phyloP scores from a whole-genome alignment of 2,797 vertebrate genomes.

The Parauchenoglanis punctatus region DNA sequence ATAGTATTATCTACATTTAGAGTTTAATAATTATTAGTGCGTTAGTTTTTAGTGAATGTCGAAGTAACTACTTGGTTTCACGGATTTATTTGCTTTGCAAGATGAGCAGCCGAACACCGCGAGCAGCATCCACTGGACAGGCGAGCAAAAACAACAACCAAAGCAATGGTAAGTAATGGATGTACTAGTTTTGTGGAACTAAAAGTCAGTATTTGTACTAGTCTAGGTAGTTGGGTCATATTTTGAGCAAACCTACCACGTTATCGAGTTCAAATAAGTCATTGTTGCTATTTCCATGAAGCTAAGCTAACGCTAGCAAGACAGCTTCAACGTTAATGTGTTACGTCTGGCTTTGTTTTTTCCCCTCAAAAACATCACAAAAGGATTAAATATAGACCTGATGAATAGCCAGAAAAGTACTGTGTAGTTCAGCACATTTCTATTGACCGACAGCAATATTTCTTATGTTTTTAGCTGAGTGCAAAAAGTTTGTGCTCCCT shows the following conservation, averaged over 20 bases:
- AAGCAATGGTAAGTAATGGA: conserved; percentile 19
- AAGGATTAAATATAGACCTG: background rate
- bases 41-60: background rate
- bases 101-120: conserved; percentile 55
- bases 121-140: conserved; percentile 16
- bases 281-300: too few relatives aligned
- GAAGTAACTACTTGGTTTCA: background rate
- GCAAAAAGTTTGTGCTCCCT: background rate
- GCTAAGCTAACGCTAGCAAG: background rate
- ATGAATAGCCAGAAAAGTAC: too few relatives aligned
- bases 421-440: too few relatives aligned
- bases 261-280: background rate
- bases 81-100: conserved; percentile 12
- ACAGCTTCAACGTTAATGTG: background rate
- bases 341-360: background rate
- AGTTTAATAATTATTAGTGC: background rate
- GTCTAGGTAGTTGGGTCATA: background rate
- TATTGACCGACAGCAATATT: background rate
- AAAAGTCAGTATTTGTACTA: too few relatives aligned
- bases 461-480: background rate
- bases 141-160: conserved; percentile 25
- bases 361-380: background rate
- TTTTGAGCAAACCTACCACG: background rate
- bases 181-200: too few relatives aligned
- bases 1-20: background rate